Evolutionary conservation across 2,888 invertebrate genomes (phyloP).

Genomic region (Leucophenga maculata): DNA sequence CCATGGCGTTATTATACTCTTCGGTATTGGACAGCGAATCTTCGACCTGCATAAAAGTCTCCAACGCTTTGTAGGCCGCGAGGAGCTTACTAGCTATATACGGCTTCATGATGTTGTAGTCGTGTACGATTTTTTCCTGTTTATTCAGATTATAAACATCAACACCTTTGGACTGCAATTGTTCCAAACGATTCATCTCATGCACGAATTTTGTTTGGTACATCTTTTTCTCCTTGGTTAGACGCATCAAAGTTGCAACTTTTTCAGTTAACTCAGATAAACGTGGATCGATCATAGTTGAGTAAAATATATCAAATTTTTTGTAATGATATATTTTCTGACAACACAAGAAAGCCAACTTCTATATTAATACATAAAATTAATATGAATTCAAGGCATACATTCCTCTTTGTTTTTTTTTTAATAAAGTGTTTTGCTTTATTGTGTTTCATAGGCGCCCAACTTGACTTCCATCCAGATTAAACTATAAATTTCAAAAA

Average conservation of each 20-base stretch:
- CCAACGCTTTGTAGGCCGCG: not conserved
- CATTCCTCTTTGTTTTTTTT: too few relatives aligned
- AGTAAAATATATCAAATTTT: slow-evolving; percentile 34
- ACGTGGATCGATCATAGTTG: not conserved
- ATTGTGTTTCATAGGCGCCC: too few relatives aligned
- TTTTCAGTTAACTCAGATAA: not conserved
- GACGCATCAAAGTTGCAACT: not conserved
- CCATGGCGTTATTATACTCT: slow-evolving; percentile 5
- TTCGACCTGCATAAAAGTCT: not conserved
- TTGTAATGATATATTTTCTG: too few relatives aligned
- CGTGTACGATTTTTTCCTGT: not conserved
- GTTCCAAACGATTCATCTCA: not conserved
- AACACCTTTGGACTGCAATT: not conserved
- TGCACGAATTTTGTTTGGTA: not conserved
- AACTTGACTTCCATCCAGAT: slow-evolving; percentile 39
- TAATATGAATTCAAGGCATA: too few relatives aligned
- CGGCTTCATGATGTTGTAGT: not conserved
- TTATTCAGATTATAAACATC: not conserved
- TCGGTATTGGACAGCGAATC: not conserved
- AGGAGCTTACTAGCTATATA: too few relatives aligned
- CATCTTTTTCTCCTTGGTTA: not conserved
- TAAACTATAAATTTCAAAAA: slow-evolving; percentile 64
- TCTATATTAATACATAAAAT: too few relatives aligned
- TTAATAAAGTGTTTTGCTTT: too few relatives aligned
- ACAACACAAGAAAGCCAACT: too few relatives aligned